phyloP scores from a whole-genome alignment of 2,113 vertebrate genomes.

The Procavia capensis region DNA sequence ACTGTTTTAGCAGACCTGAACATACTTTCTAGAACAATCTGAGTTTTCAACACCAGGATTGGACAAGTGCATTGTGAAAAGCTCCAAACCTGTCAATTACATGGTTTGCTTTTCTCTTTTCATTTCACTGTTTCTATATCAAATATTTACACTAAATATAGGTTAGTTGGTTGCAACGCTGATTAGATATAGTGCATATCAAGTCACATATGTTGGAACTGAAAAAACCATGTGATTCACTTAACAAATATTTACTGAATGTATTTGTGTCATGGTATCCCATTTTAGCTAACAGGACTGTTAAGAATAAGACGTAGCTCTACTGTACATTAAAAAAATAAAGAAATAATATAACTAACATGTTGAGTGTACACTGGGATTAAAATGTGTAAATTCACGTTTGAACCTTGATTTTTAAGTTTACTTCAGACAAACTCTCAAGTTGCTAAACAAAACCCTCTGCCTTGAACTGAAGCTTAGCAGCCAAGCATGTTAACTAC shows the following conservation, averaged over 20 bases:
- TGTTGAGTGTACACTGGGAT: not conserved
- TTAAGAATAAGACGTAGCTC: conserved; percentile 11
- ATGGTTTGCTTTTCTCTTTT: not conserved
- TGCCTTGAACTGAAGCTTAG: conserved; percentile 7
- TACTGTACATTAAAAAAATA: not conserved
- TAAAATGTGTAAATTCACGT: not conserved
- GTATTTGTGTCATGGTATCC: not conserved
- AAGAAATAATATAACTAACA: conserved; percentile 2
- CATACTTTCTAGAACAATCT: not conserved
- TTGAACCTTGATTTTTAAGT: conserved; percentile 36
- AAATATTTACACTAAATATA: not conserved
- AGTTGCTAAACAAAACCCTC: conserved; percentile 49
- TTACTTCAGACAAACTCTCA: conserved; percentile 18
- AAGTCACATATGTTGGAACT: not conserved
- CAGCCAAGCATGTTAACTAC: no score
- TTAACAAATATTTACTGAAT: conserved; percentile 34
- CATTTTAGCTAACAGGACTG: not conserved
- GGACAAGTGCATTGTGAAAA: not conserved
- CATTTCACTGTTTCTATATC: not conserved
- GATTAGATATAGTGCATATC: not conserved
- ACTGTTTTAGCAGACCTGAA: not conserved
- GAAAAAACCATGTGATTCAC: conserved; percentile 5
- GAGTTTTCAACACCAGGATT: not conserved
- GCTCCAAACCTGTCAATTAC: not conserved
- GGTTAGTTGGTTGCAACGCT: not conserved